These are phyloP conservation scores for Sinotaia quadrata DNA, from an alignment of 2,888 invertebrate species.

Conservation along the genomic window DNA sequence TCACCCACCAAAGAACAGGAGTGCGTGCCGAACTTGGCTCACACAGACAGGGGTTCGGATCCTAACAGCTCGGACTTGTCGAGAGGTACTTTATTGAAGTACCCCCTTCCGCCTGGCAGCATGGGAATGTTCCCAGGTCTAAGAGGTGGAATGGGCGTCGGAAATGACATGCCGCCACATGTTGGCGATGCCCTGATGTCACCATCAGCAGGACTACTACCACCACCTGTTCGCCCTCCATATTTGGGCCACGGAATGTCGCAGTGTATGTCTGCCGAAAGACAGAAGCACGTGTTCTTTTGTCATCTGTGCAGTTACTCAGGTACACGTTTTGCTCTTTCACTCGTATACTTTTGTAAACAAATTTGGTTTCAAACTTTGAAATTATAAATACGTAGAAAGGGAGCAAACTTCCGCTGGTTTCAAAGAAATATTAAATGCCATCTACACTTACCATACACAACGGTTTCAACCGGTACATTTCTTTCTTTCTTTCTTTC, in stretches of 20 bases:
- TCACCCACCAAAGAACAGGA: not conserved
- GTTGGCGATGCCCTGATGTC: constrained; percentile 17
- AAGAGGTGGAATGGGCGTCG: constrained; percentile 18
- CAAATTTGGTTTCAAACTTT: no score
- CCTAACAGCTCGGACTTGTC: no score
- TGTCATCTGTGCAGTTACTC: constrained; percentile 75
- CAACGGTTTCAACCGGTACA: no score
- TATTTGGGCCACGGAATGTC: not conserved
- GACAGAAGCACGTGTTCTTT: constrained; percentile 67
- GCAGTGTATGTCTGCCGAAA: constrained; percentile 35
- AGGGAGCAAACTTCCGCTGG: no score
- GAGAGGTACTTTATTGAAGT: no score
- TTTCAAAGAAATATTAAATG: no score
- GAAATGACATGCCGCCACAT: constrained; percentile 23
- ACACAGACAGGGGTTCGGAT: no score
- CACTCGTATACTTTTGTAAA: no score
- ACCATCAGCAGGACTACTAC: constrained; percentile 16
- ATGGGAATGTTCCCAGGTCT: not conserved
- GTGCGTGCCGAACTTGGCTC: no score
- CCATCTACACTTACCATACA: no score
- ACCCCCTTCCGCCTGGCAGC: not conserved
- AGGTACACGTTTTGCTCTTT: constrained; percentile 52
- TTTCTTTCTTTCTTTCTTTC: not conserved
- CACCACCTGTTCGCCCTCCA: constrained; percentile 14
- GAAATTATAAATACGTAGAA: no score